Percentiles rank a stretch among this genome's conserved stretches.
These are phyloP conservation scores for Myotis myotis DNA, from an alignment of 2,797 vertebrate species.

Conservation along the genomic window DNA sequence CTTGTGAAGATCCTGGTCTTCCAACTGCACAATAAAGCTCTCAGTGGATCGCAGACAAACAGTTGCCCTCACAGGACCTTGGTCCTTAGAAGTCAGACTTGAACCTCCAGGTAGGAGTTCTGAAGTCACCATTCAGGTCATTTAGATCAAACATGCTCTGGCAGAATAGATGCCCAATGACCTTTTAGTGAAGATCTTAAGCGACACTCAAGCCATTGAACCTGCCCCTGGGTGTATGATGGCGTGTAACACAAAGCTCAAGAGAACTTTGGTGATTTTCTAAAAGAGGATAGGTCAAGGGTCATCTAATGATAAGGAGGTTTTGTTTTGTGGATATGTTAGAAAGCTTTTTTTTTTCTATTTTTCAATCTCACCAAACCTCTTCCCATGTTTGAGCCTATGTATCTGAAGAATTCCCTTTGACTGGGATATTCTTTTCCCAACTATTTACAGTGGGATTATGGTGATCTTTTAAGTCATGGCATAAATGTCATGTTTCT, in stretches of 20 bases:
- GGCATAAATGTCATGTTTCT: not conserved
- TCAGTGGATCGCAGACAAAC: not conserved
- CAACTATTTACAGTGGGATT: not conserved
- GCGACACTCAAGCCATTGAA: not conserved
- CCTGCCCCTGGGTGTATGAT: not conserved
- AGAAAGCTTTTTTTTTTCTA: not conserved
- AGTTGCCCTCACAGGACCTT: constrained; percentile 27
- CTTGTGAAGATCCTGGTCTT: not conserved
- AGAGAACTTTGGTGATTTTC: constrained; percentile 30
- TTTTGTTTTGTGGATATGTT: constrained; percentile 1
- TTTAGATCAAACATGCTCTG: not conserved
- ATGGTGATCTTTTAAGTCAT: not conserved
- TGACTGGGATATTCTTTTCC: not conserved
- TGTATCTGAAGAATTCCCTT: not conserved
- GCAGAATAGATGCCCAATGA: constrained; percentile 52
- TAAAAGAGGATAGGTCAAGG: not conserved
- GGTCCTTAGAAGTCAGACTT: constrained; percentile 59
- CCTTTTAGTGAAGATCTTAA: constrained; percentile 49
- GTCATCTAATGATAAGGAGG: constrained; percentile 23
- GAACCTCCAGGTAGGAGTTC: constrained; percentile 35
- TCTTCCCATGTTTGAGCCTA: not conserved
- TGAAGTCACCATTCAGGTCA: constrained; percentile 30
- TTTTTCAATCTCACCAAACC: not conserved
- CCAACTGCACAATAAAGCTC: constrained; percentile 22
- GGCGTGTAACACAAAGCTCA: not conserved